phyloP scores from a whole-genome alignment of 1,140 invertebrate genomes.

The Rhyacophila brunnea region DNA sequence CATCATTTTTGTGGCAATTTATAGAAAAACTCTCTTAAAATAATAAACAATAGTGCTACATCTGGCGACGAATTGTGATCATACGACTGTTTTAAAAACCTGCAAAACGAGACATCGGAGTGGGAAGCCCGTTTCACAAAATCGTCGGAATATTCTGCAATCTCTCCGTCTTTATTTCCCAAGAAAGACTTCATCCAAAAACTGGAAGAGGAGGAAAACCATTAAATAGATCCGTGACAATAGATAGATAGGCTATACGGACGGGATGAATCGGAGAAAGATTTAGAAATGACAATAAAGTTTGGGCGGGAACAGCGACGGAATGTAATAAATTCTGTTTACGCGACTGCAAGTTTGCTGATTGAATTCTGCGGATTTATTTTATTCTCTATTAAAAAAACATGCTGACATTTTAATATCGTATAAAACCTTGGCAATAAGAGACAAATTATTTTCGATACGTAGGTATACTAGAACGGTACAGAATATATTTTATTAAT shows the following conservation, averaged over 20 bases:
- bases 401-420: too few relatives aligned
- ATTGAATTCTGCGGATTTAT: too few relatives aligned
- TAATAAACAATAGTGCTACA: too few relatives aligned
- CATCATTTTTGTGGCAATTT: too few relatives aligned
- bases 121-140: conserved; percentile 1
- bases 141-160: conserved; percentile 23
- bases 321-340: background rate
- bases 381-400: too few relatives aligned
- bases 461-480: too few relatives aligned
- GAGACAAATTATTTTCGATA: too few relatives aligned
- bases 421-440: too few relatives aligned
- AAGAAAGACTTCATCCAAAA: background rate
- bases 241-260: conserved; percentile 14
- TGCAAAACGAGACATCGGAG: background rate
- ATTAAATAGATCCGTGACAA: conserved; percentile 21
- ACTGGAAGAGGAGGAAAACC: conserved; percentile 1
- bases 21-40: too few relatives aligned
- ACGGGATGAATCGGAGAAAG: conserved; percentile 14
- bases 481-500: too few relatives aligned
- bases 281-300: conserved; percentile 5
- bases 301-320: background rate
- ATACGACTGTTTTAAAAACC: background rate
- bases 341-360: too few relatives aligned
- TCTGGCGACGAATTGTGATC: background rate
- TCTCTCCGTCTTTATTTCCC: conserved; percentile 8